Conservation (phyloP, 2,888 invertebrate genomes). For the Drosophila neonasuta region DNA sequence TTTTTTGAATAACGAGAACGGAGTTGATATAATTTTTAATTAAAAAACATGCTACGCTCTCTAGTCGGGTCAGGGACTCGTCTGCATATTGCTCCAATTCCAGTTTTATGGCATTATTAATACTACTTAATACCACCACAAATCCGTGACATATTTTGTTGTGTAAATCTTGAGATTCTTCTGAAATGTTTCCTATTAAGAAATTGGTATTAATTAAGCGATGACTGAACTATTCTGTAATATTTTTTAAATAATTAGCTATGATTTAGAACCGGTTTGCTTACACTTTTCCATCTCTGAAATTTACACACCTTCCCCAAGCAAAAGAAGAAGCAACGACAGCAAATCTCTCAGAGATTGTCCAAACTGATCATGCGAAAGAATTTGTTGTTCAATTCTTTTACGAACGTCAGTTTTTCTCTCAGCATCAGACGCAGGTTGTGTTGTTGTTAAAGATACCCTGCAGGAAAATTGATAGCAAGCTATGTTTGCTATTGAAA, state of each 20-base stretch:
- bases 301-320: slow-evolving; percentile 30
- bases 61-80: slow-evolving; percentile 44
- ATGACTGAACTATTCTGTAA: not conserved
- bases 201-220: not conserved
- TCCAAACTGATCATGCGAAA: slow-evolving; percentile 72
- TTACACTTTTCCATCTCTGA: slow-evolving; percentile 36
- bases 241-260: slow-evolving; percentile 13
- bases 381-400: slow-evolving; percentile 59
- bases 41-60: slow-evolving; percentile 41
- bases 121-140: not conserved
- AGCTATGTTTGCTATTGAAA: not conserved
- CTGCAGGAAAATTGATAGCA: not conserved
- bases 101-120: not conserved
- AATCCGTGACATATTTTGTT: not conserved
- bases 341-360: slow-evolving; percentile 19
- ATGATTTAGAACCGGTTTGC: slow-evolving; percentile 48
- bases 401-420: slow-evolving; percentile 45
- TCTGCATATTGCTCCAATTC: slow-evolving; percentile 2
- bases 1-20: slow-evolving; percentile 40
- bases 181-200: not conserved
- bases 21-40: slow-evolving; percentile 59
- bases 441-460: slow-evolving; percentile 22
- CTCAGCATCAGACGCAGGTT: slow-evolving; percentile 21
- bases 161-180: not conserved
- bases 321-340: slow-evolving; percentile 9